Evolutionary conservation across 2,113 vertebrate genomes (phyloP).

Genomic region (Aleadryas rufinucha): DNA sequence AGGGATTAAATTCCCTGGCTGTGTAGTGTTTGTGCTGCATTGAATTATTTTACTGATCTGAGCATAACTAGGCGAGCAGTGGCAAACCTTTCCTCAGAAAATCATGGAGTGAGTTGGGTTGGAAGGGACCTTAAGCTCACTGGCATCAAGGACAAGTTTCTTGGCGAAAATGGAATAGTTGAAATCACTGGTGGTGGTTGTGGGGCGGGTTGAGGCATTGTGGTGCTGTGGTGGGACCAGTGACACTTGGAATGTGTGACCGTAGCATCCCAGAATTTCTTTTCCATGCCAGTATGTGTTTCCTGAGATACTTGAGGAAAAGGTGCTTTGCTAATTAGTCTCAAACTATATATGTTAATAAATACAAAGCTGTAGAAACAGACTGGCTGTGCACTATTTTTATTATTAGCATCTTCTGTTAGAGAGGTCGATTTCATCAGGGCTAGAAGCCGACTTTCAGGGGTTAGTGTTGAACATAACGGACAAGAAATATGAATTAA

Average conservation of each 20-base stretch:
- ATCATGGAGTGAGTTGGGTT: not conserved
- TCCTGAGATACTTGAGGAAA: not conserved
- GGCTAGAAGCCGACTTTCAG: not conserved
- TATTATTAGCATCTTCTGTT: fast-evolving
- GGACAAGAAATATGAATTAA: fast-evolving
- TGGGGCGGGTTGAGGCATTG: not conserved
- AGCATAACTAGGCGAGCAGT: fast-evolving
- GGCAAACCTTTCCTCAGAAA: not conserved
- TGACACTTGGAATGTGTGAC: fast-evolving
- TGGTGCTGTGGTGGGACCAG: no score
- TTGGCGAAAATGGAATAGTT: not conserved
- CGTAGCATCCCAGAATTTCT: not conserved
- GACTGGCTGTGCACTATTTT: not conserved
- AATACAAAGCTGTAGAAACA: not conserved
- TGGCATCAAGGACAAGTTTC: not conserved
- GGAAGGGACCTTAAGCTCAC: not conserved
- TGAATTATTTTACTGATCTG: not conserved
- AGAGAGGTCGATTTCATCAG: not conserved
- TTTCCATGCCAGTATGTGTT: fast-evolving
- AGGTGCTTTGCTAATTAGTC: not conserved
- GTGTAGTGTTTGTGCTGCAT: not conserved
- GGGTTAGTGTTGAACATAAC: not conserved
- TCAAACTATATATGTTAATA: fast-evolving
- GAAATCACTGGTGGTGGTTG: not conserved
- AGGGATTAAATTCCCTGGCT: not conserved